Conservation (phyloP, 2,113 vertebrate species). For the Oncorhynchus kisutch region DNA sequence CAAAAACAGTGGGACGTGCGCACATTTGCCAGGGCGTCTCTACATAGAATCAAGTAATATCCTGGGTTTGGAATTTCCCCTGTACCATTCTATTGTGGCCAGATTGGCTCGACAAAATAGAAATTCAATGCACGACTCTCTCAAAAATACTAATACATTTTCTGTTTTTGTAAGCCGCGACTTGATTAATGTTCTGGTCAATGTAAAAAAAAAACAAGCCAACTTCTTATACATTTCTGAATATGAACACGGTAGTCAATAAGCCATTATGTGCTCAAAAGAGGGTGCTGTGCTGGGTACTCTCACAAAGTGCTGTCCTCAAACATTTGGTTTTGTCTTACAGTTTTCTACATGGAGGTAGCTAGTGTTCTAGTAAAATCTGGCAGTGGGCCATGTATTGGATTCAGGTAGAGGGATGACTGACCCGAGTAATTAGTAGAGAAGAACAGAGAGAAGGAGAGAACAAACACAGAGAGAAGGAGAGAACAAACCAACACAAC, state of each 20-base stretch:
- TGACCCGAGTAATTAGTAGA: conserved; percentile 41
- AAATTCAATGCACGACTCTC: background rate
- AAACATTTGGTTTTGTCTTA: background rate
- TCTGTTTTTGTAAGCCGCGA: background rate
- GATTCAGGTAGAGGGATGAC: conserved; percentile 24
- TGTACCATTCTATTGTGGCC: background rate
- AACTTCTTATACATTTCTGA: background rate
- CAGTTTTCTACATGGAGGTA: background rate
- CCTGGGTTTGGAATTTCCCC: background rate
- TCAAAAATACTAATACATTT: background rate
- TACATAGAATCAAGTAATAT: background rate
- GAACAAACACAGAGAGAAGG: conserved; percentile 1
- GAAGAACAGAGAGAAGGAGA: conserved; percentile 19
- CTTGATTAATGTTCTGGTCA: background rate
- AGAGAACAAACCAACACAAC: conserved; percentile 20
- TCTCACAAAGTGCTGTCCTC: conserved; percentile 28
- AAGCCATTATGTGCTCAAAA: background rate
- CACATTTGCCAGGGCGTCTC: background rate
- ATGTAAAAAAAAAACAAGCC: background rate
- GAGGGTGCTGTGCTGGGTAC: background rate
- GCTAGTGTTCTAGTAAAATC: conserved; percentile 3
- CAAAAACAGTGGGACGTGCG: background rate
- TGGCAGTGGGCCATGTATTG: conserved; percentile 8
- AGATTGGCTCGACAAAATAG: background rate
- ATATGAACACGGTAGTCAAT: background rate